A percentile compares a stretch with the other conserved stretches of the same genome.
Evolutionary conservation across 2,888 invertebrate species (phyloP).

Genomic region (Pegoplata infirma): DNA sequence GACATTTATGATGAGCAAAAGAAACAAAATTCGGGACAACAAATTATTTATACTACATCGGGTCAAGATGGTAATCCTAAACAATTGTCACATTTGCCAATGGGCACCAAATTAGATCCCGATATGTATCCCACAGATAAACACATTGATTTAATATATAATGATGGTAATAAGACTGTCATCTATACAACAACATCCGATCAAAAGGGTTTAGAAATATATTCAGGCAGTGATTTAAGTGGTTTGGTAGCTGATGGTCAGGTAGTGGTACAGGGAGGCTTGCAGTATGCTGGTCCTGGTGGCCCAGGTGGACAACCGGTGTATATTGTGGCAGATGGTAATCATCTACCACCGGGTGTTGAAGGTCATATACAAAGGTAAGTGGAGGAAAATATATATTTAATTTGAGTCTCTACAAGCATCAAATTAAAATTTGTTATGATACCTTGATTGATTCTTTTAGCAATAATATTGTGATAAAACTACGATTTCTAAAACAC

Average conservation of each 20-base stretch:
- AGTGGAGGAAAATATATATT: too few relatives aligned
- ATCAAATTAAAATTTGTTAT: too few relatives aligned
- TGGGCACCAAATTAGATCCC: constrained; percentile 74
- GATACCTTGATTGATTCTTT: too few relatives aligned
- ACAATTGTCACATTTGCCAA: constrained; percentile 75
- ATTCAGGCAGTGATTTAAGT: constrained; percentile 76
- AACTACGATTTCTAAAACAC: too few relatives aligned
- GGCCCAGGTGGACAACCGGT: constrained; percentile 76
- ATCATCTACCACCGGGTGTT: constrained; percentile 73
- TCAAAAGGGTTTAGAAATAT: constrained; percentile 88
- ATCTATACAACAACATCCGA: constrained; percentile 88
- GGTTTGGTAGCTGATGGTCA: constrained; percentile 77
- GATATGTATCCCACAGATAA: constrained; percentile 78
- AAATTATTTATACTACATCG: constrained; percentile 78
- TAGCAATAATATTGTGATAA: too few relatives aligned
- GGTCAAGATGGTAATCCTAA: constrained; percentile 75
- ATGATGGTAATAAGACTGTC: constrained; percentile 90
- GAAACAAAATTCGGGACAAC: constrained; percentile 73
- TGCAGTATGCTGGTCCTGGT: constrained; percentile 76
- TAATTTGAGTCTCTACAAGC: too few relatives aligned
- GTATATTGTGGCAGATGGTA: constrained; percentile 76
- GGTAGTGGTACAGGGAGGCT: constrained; percentile 77
- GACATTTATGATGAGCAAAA: constrained; percentile 77
- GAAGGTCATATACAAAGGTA: constrained; percentile 77
- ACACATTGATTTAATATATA: constrained; percentile 90